Base-by-base conservation (phyloP, 2,888 invertebrate species). In the Aleiodes testaceus region DNA sequence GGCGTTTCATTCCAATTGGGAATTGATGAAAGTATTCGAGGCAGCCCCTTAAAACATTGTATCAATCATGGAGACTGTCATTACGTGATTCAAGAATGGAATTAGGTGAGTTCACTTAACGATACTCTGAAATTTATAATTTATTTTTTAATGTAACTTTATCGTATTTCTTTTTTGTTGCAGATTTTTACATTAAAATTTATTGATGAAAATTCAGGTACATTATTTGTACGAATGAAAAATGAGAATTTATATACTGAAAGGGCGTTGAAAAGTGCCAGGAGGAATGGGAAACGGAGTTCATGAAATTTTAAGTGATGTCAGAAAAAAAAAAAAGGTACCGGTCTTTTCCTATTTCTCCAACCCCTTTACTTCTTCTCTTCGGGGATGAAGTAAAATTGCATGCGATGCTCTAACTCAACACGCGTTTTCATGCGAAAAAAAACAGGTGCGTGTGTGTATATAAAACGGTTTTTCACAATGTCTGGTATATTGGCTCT, bases 251-350 rank as follows among this genome's bases (percentile, higher is more conserved):
- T 59, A 59, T 16, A 42, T 36, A 42, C 55, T 55, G 11, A 4
- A 59, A 7, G 7, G 30, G 55, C 55, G 55, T 55, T 26, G 26
- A 22, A 50, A 30, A 55, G 55, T 55, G 30, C 36, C 7, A 36
- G 7, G 1, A 36, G 36, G 11, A 36, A 36, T 6, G 36, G 36
- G 9, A 36, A 36, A 11, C 9, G 55, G 45, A 20, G 49, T 44
- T 69, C 69, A 69, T 69, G 50, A 69, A 69, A 69, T 69, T 63
- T 69, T 63, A 69, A 69, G 50, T 63, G 63, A 52, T 12, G 61
- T 49, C 26, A 36, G 61, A 50, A 55, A 52, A 55, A 55, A 20
- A 36, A 49, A 50, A 55, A 52, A 55, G 45, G 11, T 45, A 66
- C 22, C 20, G 59, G 36, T 59, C 42, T 9, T 11, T 16, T 26